A percentile compares a stretch with the other conserved stretches of the same genome.
Evolutionary conservation across 1,140 invertebrate species (phyloP).

Genomic region (Formica selysi): DNA sequence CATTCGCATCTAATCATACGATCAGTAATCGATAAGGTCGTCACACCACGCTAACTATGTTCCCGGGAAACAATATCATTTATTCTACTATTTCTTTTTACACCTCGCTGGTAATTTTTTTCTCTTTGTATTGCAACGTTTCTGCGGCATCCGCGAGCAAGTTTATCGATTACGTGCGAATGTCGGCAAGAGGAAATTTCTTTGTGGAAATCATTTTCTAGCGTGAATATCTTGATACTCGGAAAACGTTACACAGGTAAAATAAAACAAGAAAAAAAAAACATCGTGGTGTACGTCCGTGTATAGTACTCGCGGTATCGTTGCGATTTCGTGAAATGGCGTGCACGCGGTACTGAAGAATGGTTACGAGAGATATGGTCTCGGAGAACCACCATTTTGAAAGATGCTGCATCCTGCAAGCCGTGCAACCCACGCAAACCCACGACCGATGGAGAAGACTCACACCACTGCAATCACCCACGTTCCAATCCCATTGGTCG

Average conservation of each 20-base stretch:
- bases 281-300: background rate
- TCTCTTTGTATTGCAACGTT: slow-evolving; percentile 17
- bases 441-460: slow-evolving; percentile 74
- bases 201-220: slow-evolving; percentile 68
- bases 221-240: slow-evolving; percentile 23
- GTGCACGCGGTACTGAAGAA: slow-evolving; percentile 42
- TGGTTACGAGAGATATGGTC: slow-evolving; percentile 39
- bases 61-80: slow-evolving; percentile 60
- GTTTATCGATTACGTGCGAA: slow-evolving; percentile 26
- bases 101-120: slow-evolving; percentile 47
- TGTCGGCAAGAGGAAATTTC: slow-evolving; percentile 42
- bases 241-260: slow-evolving; percentile 52
- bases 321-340: slow-evolving; percentile 69
- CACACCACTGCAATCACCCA: slow-evolving; percentile 79
- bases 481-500: slow-evolving; percentile 80
- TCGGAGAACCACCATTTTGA: slow-evolving; percentile 80
- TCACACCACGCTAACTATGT: slow-evolving; percentile 31
- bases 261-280: slow-evolving; percentile 18
- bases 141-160: background rate
- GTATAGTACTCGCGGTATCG: slow-evolving; percentile 11
- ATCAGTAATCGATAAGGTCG: slow-evolving; percentile 59
- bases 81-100: slow-evolving; percentile 28
- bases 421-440: slow-evolving; percentile 78
- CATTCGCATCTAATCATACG: slow-evolving; percentile 38
- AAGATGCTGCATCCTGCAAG: slow-evolving; percentile 78